phyloP scores from a whole-genome alignment of 2,113 vertebrate genomes.

The Hymenochirus boettgeri region DNA sequence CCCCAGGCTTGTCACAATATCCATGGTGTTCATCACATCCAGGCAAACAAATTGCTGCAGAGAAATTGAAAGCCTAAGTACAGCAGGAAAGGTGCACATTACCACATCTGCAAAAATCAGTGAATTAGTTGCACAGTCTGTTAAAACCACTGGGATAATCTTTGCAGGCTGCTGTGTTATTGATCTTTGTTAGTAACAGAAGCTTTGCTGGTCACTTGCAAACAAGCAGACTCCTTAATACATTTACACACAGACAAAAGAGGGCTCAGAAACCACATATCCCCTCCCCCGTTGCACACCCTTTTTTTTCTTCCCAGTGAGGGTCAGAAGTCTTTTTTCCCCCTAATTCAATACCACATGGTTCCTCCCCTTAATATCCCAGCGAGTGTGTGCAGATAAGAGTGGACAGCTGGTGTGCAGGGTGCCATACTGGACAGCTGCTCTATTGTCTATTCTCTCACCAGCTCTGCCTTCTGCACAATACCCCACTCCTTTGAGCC shows the following conservation, averaged over 20 bases:
- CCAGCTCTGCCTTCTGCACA: slow-evolving; percentile 82
- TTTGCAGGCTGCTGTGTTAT: slow-evolving; percentile 50
- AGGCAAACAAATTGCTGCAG: slow-evolving; percentile 87
- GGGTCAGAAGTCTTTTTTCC: slow-evolving; percentile 93
- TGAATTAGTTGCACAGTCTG: slow-evolving; percentile 21
- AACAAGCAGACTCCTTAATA: slow-evolving; percentile 81
- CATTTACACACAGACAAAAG: slow-evolving; percentile 87
- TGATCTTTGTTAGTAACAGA: slow-evolving; percentile 55
- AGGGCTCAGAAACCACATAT: slow-evolving; percentile 69
- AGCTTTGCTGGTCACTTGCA: slow-evolving; percentile 62
- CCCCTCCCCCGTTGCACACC: slow-evolving; percentile 58
- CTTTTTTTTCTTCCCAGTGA: slow-evolving; percentile 86
- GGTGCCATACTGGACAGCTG: slow-evolving; percentile 98
- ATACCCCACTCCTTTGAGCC: slow-evolving; percentile 77
- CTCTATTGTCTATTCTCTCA: slow-evolving; percentile 97
- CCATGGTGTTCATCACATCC: slow-evolving; percentile 94
- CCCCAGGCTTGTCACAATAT: slow-evolving; percentile 91
- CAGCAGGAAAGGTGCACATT: neutral
- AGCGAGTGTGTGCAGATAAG: slow-evolving; percentile 93
- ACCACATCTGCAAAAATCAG: neutral
- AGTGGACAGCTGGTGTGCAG: slow-evolving; percentile 99
- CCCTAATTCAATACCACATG: slow-evolving; percentile 75
- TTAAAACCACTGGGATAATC: slow-evolving; percentile 55
- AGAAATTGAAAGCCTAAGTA: slow-evolving; percentile 47
- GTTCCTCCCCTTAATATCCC: slow-evolving; percentile 87